Evolutionary conservation across 2,888 invertebrate genomes (phyloP), one percentile per base, ranked within the genome.

Genomic region (Hypercompe scribonia): DNA sequence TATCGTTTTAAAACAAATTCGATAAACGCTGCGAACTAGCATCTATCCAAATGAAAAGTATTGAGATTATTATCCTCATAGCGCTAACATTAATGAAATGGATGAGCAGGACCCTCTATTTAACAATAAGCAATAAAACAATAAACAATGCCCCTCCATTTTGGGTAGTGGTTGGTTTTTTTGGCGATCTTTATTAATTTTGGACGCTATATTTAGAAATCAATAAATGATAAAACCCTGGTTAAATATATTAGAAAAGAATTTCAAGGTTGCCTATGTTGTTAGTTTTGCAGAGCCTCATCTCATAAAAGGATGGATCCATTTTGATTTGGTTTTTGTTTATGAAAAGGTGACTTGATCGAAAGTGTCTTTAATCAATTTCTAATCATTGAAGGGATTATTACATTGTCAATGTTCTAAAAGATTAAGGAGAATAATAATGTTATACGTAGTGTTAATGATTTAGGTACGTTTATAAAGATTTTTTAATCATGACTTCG

Each of bases 41-140:
- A 10, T 24, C 42, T 50, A 67, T 33, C 3, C 5, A 46, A 24
- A 50, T 24, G 58, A 33, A 67, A 28, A 31, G 28, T 28, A 66
- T 0, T 31, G 24, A 67, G 33, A 67, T 67, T 67, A 65, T 39
- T 65, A 67, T 34, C 34, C 34, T 24, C 50, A 67, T 34, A 67
- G 54, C n/a, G 36, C 28, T 54, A 68, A 15, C 10, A 34, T 28
- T n/a, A 18, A 28, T 18, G 18, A 54, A 58, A 11, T 28, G 36
- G 28, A 54, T 36, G 54, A 68, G 54, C 68, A 54, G 34, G 34
- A 18, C 18, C 1, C 28, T 54, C 68, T 34, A 68, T 54, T 54
- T 18, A 54, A n/a, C n/a, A 1, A 68, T 58, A 68, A n/a, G n/a
- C n/a, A n/a, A n/a, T 54, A 36, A 68, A 68, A 73, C 73, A 73